A percentile compares a stretch with the other conserved stretches of the same genome.
phyloP scores from a whole-genome alignment of 2,797 vertebrate species.

The Peromyscus attwateri region DNA sequence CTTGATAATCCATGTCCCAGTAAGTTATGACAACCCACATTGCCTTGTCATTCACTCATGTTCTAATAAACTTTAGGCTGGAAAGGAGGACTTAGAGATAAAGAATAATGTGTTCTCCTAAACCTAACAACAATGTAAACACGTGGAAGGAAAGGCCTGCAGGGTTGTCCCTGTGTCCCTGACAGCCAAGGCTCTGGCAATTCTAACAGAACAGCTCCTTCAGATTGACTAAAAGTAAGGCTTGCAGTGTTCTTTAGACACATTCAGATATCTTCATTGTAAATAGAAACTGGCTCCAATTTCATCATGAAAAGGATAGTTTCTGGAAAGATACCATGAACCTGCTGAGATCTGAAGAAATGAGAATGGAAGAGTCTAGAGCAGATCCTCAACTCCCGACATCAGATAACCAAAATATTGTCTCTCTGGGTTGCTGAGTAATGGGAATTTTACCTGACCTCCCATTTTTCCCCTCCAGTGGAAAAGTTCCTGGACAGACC shows the following conservation, averaged over 20 bases:
- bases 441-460: not conserved
- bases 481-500: not conserved
- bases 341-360: not conserved
- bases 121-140: not conserved
- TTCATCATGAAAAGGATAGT: not conserved
- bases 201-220: not conserved
- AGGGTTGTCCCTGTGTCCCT: not conserved
- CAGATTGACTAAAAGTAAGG: not conserved
- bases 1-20: slow-evolving; percentile 19
- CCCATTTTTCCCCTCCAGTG: not conserved
- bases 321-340: not conserved
- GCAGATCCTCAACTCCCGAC: not conserved
- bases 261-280: not conserved
- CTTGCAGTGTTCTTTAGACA: not conserved
- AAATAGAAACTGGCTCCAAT: not conserved
- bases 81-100: not conserved
- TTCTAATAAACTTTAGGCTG: not conserved
- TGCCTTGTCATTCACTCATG: not conserved
- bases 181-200: not conserved
- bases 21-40: not conserved
- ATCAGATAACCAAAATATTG: not conserved
- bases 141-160: not conserved
- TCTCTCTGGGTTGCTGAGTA: not conserved
- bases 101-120: not conserved
- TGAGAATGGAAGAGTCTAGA: not conserved